These are phyloP conservation scores for Aelia acuminata DNA, from an alignment of 2,888 invertebrate species.

Conservation along the genomic window DNA sequence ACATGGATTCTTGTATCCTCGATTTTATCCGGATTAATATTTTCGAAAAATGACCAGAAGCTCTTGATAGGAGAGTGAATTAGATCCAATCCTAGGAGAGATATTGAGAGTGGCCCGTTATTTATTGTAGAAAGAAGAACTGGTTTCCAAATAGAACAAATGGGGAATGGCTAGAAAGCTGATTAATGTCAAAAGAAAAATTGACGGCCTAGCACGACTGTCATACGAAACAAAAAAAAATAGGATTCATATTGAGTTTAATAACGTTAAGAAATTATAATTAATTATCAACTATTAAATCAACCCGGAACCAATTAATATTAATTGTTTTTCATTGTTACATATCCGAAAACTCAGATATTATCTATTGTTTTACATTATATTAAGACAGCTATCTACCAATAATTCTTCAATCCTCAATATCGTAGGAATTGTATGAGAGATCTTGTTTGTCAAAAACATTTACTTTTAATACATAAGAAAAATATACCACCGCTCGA, in stretches of 20 bases:
- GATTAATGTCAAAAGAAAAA: not conserved
- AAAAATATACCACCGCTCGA: too few species aligned
- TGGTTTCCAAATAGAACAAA: slow-evolving; percentile 21
- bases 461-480: too few species aligned
- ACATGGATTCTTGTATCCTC: not conserved
- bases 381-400: too few species aligned
- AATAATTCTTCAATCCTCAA: too few species aligned
- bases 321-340: too few species aligned
- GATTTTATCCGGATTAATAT: not conserved
- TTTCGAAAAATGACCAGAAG: not conserved
- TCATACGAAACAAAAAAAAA: not conserved
- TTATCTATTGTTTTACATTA: too few species aligned
- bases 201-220: not conserved
- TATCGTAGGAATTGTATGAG: too few species aligned
- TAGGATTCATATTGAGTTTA: not conserved
- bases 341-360: too few species aligned
- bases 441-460: too few species aligned
- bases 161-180: not conserved
- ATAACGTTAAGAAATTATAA: too few species aligned
- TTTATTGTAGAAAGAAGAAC: slow-evolving; percentile 13
- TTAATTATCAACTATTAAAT: too few species aligned
- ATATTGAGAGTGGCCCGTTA: not conserved
- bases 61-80: not conserved
- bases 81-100: not conserved
- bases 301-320: too few species aligned